These are phyloP conservation scores for Chloropsis cyanopogon DNA, from an alignment of 2,113 vertebrate genomes.

Conservation along the genomic window DNA sequence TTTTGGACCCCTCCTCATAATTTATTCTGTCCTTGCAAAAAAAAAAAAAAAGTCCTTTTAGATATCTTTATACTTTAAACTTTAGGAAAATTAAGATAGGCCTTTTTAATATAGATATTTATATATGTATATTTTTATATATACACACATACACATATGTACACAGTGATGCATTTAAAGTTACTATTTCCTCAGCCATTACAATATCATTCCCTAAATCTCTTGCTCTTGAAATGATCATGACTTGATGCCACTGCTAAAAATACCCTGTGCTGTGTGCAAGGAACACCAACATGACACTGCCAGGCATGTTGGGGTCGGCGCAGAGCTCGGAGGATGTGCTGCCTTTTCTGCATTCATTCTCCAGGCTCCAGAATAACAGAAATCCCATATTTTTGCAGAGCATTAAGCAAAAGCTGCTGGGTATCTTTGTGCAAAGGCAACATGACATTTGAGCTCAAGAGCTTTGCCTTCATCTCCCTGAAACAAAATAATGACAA, in stretches of 20 bases:
- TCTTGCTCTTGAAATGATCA: background rate
- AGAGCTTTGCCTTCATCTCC: background rate
- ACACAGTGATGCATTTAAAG: background rate
- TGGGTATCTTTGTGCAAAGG: background rate
- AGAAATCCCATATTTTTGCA: background rate
- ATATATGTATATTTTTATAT: constrained; percentile 7
- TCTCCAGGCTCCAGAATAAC: background rate
- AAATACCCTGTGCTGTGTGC: background rate
- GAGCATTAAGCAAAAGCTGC: background rate
- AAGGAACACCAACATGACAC: background rate
- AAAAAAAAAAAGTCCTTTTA: background rate
- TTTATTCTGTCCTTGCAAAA: constrained; percentile 37
- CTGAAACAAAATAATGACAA: background rate
- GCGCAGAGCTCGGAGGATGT: background rate
- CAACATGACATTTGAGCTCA: background rate
- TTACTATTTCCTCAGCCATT: background rate
- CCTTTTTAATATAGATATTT: constrained; percentile 46
- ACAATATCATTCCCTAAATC: background rate
- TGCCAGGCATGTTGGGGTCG: background rate
- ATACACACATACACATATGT: constrained; percentile 43
- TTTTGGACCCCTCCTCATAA: background rate
- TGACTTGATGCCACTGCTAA: constrained; percentile 18
- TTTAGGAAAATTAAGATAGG: constrained; percentile 33
- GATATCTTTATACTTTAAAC: background rate
- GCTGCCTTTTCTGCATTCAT: background rate